Conservation (phyloP, 2,888 invertebrate species). For the Drosophila lutescens region DNA sequence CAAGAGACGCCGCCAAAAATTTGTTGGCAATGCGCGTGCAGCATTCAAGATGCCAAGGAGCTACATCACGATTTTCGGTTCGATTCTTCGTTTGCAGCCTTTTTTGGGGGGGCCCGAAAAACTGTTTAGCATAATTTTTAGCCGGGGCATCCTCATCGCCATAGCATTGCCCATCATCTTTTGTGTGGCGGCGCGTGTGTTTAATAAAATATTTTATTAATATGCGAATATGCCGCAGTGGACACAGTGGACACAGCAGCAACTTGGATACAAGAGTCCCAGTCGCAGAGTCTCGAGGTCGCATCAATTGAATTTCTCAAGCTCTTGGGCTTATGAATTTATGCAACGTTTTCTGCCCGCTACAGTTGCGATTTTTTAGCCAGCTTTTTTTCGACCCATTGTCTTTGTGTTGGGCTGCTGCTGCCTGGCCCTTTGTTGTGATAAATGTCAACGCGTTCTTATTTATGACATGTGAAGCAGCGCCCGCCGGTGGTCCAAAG, state of each 20-base stretch:
- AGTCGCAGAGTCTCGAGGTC: conserved; percentile 45
- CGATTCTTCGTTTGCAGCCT: conserved; percentile 68
- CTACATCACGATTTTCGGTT: conserved; percentile 72
- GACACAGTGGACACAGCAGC: conserved; percentile 46
- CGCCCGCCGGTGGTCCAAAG: conserved; percentile 71
- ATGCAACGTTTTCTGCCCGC: conserved; percentile 69
- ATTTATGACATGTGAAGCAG: conserved; percentile 84
- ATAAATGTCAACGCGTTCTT: conserved; percentile 84
- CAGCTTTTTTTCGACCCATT: conserved; percentile 31
- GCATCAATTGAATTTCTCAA: conserved; percentile 80
- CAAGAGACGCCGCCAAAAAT: conserved; percentile 84
- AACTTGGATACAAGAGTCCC: conserved; percentile 13
- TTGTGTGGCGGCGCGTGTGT: conserved; percentile 71
- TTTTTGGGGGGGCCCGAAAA: conserved; percentile 62
- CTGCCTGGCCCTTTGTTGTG: conserved; percentile 79
- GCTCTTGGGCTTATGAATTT: conserved; percentile 75
- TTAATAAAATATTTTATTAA: conserved; percentile 80
- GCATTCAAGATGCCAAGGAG: conserved; percentile 21
- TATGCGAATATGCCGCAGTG: conserved; percentile 66
- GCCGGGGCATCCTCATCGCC: conserved; percentile 28
- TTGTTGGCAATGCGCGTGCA: conserved; percentile 64
- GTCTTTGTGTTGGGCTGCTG: conserved; percentile 28
- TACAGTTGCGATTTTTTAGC: conserved; percentile 24
- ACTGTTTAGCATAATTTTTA: conserved; percentile 78
- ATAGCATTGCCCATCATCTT: conserved; percentile 29